Evolutionary conservation across 2,113 vertebrate genomes (phyloP).

Genomic region (Hippocampus barbouri): DNA sequence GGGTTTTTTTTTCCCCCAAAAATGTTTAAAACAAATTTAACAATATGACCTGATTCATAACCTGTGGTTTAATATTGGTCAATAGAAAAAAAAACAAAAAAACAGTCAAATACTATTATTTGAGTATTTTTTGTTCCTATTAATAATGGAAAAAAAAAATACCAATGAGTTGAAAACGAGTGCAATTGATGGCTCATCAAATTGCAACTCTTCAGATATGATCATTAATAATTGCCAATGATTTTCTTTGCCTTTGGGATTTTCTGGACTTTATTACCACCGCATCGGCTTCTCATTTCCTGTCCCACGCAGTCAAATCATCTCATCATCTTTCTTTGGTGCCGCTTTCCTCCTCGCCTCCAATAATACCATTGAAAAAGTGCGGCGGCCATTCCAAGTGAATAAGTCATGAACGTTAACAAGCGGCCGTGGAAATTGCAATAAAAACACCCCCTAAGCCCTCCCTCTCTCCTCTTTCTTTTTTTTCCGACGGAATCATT

Average conservation of each 20-base stretch:
- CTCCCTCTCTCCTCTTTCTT: not conserved
- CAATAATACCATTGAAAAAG: not conserved
- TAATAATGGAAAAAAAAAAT: conserved; percentile 4
- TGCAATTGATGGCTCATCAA: conserved; percentile 18
- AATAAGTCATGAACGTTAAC: conserved; percentile 10
- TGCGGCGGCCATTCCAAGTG: not conserved
- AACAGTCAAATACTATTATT: too few relatives aligned
- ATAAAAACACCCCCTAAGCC: not conserved
- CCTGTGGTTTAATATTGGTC: too few relatives aligned
- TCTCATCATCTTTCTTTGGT: not conserved
- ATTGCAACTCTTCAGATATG: conserved; percentile 3
- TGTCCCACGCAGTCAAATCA: not conserved
- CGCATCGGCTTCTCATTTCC: not conserved
- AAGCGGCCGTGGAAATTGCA: not conserved
- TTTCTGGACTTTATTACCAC: conserved; percentile 2
- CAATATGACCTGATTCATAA: too few relatives aligned
- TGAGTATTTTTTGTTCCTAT: not conserved
- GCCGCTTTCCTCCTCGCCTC: not conserved
- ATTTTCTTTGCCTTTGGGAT: conserved; percentile 13
- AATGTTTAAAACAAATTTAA: too few relatives aligned
- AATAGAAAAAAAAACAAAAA: too few relatives aligned
- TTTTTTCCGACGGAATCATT: not conserved
- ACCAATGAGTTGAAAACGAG: too few relatives aligned
- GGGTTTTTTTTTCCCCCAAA: too few relatives aligned
- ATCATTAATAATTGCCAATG: conserved; percentile 9